Conservation (phyloP, 2,888 invertebrate genomes). For the Rugalucina vietnamica region DNA sequence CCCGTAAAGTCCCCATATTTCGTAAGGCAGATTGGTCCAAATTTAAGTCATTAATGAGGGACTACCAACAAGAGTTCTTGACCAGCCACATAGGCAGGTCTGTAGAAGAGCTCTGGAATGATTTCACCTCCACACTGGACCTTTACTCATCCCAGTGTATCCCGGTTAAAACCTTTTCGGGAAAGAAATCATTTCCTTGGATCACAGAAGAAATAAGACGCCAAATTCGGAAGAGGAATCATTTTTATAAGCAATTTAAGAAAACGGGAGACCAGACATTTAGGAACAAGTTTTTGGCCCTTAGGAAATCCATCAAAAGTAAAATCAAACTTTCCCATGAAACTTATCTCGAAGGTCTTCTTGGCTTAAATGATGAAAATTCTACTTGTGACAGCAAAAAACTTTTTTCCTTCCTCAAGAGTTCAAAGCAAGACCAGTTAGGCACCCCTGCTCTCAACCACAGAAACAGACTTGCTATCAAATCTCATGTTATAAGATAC, state of each 20-base stretch:
- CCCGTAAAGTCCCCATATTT: background rate
- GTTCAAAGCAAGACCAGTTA: background rate
- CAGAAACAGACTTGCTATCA: too few relatives aligned
- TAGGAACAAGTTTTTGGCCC: background rate
- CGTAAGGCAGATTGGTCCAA: background rate
- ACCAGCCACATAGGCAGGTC: background rate
- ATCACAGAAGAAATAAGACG: background rate
- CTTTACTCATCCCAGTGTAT: background rate
- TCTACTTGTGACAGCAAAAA: background rate
- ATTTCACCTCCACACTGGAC: background rate
- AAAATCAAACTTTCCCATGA: background rate
- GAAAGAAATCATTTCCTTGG: background rate
- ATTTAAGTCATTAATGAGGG: background rate
- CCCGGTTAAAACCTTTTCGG: background rate
- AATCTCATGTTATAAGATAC: too few relatives aligned
- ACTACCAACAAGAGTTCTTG: background rate
- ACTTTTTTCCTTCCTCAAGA: background rate
- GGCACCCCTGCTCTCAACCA: background rate
- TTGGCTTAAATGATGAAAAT: background rate
- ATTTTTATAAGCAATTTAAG: background rate
- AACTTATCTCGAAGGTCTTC: background rate
- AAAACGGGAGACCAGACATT: background rate
- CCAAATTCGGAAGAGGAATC: background rate
- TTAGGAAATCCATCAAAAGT: background rate
- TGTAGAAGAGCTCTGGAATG: background rate